Percentiles rank a stretch among this genome's conserved stretches.
Conservation (phyloP, 1,140 invertebrate species). For the Amyelois transitella region DNA sequence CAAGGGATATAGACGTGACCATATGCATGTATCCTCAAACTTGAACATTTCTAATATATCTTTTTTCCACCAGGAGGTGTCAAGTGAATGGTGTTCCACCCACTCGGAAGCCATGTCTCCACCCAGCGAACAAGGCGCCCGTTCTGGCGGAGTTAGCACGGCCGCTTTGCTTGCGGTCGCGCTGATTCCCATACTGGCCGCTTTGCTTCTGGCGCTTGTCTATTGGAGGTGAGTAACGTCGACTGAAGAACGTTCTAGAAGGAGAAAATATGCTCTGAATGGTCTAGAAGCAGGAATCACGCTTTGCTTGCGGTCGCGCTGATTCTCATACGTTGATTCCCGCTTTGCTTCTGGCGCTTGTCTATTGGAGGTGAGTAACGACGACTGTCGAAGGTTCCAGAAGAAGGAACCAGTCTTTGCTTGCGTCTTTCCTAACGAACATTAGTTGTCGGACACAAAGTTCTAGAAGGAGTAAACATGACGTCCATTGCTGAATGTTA, state of each 20-base stretch:
- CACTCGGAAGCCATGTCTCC: conserved; percentile 47
- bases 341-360: conserved; percentile 32
- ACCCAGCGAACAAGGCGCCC: conserved; percentile 15
- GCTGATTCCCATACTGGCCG: conserved; percentile 32
- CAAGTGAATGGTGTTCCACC: conserved; percentile 41
- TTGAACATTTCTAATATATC: no score
- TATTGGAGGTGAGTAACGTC: conserved; percentile 58
- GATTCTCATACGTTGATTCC: conserved; percentile 34
- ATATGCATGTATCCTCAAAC: no score
- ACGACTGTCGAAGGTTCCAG: no score
- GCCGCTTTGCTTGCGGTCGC: conserved; percentile 34
- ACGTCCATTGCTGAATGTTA: no score
- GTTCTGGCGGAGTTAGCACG: conserved; percentile 27
- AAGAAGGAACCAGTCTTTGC: no score
- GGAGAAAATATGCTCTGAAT: no score
- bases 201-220: conserved; percentile 34
- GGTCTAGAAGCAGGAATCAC: no score
- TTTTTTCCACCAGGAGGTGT: conserved; percentile 40
- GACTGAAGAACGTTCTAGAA: no score
- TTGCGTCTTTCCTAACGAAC: no score
- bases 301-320: conserved; percentile 32
- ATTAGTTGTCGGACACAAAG: no score
- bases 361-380: conserved; percentile 57
- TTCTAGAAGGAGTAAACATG: no score
- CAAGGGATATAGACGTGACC: no score